Evolutionary conservation across 35 echinoderm and acorn worm genomes (phyloP), one percentile per base, ranked within the genome.

Genomic region (Antedon bifida): DNA sequence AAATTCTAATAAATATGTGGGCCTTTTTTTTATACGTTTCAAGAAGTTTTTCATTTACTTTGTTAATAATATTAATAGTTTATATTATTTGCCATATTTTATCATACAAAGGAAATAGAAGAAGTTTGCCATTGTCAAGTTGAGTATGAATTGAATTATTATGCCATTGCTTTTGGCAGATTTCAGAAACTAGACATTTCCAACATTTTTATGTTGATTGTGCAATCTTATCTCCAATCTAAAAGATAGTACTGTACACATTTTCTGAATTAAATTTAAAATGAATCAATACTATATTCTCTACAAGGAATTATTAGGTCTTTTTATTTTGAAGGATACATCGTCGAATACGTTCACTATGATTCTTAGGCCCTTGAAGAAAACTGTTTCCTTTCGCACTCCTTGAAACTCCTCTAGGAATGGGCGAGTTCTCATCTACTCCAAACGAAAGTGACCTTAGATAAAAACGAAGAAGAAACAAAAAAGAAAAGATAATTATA

Each of bases 301-400:
- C 14, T 42, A 42, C 38, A 42, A 42, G 4, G 38, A 7, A 42
- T 42, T 7, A 42, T 7, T 7, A 42, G 14, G 14, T 42, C 38
- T 42, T 7, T 42, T 42, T 4, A 42, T 31, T 84, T 35, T 30
- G 64, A 90, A 95, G 92, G 92, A 95, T 95, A 95, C 92, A 90
- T 86, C 76, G 81, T 44, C 85, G 73, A 30, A 95, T 82, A 17
- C 85, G 81, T 26, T 95, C 92, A 78, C 51, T 64, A 64, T 64
- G 51, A 21, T 64, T 64, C 26, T 64, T 64, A 8, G 9, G 51
- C 5, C 51, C 51, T 64, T 21, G 9, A 26, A 64, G 5, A 64
- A 64, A 64, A 64, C 51, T 64, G 51, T 82, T 84, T n/a, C 88
- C 32, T 5, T 75, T 46, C 21, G 74, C 74, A 42, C 84, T 91